Base-by-base conservation (phyloP, 2,113 vertebrate species). In the Cheirogaleus medius region DNA sequence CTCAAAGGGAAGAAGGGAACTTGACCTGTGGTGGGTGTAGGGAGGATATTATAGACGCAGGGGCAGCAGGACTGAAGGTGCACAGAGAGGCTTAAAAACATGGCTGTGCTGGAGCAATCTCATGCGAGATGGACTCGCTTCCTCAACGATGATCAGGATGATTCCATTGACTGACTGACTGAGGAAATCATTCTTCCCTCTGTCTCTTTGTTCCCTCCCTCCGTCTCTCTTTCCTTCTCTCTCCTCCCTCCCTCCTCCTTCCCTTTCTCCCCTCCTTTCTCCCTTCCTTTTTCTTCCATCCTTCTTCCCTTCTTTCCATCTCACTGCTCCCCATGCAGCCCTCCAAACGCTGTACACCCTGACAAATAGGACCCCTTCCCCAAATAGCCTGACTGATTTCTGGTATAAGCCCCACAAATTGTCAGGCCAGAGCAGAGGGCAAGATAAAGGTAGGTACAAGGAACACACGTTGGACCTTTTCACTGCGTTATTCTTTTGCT, bases 151-250 rank as follows among this genome's bases (percentile, higher is more conserved):
- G 20, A 42, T 39, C 7, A 54, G 18, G n/a, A 12, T 39, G 49
- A 29, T 32, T 60, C 27, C 42, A 9, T 12, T 63, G 32, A 2
- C 56, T 77, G 66, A 8, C 20, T 42, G 32, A 32, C 34, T 37
- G 27, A 20, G 44, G 29, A 47, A 77, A 20, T 44, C 29, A 2
- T 44, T 20, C 29, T 10, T 44, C 25, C 10, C 2, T 27, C 17
- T 6, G 15, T 21, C 25, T 3, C 42, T 3, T 10, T 8, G 20
- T 3, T 23, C 1, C 0, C 3, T 13, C 4, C 15, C 5, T 23
- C 21, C 8, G 1, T 3, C 1, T 6, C 15, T 14, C 8, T 8
- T 4, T 14, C 3, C 32, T 21, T 29, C 32, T 1, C 15, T 8
- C 63, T 2, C 27, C 20, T 54, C 6, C 58, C 37, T 1, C 0